These are phyloP conservation scores for Subacronicta megacephala DNA, from an alignment of 2,888 invertebrate species.

Conservation along the genomic window DNA sequence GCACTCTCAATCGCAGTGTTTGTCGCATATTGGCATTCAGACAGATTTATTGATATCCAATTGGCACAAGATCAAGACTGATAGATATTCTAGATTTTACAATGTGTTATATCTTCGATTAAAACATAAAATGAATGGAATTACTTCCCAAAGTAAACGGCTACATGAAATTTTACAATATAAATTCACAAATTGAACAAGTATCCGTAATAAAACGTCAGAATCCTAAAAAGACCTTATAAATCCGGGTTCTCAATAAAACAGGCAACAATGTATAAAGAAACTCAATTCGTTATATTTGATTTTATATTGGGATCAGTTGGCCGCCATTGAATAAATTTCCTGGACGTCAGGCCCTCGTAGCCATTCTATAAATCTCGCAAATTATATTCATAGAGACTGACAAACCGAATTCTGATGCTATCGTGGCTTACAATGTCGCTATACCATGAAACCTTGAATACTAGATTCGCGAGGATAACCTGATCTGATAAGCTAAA, in stretches of 20 bases:
- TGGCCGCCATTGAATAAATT: slow-evolving; percentile 58
- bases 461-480: slow-evolving; percentile 46
- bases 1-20: no score
- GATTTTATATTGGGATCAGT: slow-evolving; percentile 53
- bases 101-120: no score
- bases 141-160: no score
- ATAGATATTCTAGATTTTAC: no score
- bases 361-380: slow-evolving; percentile 46
- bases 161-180: no score
- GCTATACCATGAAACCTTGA: slow-evolving; percentile 39
- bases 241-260: slow-evolving; percentile 49
- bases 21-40: no score
- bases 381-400: slow-evolving; percentile 57
- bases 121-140: no score
- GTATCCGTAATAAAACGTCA: slow-evolving; percentile 13
- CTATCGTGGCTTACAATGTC: slow-evolving; percentile 40
- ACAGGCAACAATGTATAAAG: slow-evolving; percentile 42
- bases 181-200: slow-evolving; percentile 6
- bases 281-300: slow-evolving; percentile 55
- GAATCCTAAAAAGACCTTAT: slow-evolving; percentile 21
- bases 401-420: slow-evolving; percentile 44
- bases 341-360: slow-evolving; percentile 40
- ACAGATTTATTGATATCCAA: no score
- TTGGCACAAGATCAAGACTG: no score
- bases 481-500: slow-evolving; percentile 39